phyloP scores from a whole-genome alignment of 2,113 vertebrate genomes.

The Bucco capensis region DNA sequence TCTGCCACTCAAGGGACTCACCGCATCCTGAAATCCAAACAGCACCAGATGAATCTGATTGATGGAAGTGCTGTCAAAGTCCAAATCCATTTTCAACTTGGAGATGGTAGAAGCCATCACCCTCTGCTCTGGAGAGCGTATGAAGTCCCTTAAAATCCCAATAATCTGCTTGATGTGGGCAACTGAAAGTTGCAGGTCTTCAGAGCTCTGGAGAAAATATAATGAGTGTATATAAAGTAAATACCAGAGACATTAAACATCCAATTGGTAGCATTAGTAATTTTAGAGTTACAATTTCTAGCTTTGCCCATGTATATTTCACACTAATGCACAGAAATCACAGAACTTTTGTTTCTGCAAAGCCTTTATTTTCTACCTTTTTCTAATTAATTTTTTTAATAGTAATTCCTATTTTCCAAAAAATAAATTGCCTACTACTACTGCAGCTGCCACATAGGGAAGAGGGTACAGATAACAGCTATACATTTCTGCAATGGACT shows the following conservation, averaged over 20 bases:
- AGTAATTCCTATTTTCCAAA: background rate
- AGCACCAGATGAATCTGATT: constrained; percentile 92
- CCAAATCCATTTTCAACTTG: constrained; percentile 89
- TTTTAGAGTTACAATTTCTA: background rate
- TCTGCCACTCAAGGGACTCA: constrained; percentile 60
- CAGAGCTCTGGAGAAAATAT: constrained; percentile 77
- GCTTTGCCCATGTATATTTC: background rate
- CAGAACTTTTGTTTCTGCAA: background rate
- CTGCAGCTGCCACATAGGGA: background rate
- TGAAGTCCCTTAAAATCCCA: constrained; percentile 91
- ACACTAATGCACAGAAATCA: background rate
- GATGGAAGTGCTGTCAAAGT: constrained; percentile 91
- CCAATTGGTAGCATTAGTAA: background rate
- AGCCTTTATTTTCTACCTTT: background rate
- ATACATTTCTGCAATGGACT: background rate
- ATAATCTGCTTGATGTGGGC: constrained; percentile 93
- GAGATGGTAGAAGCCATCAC: constrained; percentile 93
- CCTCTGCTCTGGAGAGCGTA: constrained; percentile 87
- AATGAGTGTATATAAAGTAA: background rate
- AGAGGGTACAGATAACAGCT: background rate
- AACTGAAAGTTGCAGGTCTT: constrained; percentile 85
- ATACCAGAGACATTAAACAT: background rate
- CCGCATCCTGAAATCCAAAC: constrained; percentile 94
- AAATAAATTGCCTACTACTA: background rate
- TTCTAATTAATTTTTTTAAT: background rate